Base-by-base conservation (phyloP, 2,797 vertebrate genomes). In the Anableps anableps region DNA sequence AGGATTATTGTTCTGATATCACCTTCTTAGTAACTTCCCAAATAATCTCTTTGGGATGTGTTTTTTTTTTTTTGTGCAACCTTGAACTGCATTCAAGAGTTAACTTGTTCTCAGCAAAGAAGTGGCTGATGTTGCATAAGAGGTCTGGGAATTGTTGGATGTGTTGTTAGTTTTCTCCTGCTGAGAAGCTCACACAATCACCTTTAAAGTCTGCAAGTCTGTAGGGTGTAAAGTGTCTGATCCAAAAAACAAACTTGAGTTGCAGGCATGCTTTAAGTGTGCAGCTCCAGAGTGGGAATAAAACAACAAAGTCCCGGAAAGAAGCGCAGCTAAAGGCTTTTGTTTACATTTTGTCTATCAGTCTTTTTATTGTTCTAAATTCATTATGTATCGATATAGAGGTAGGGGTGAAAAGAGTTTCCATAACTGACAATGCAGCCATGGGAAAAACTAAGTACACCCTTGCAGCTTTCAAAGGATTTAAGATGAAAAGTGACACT, bases 161-260 rank as follows among this genome's bases (percentile, higher is more conserved):
- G 66, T 80, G 85, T 81, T 77, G 60, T 64, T 80, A 13, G 51
- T 78, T 80, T 80, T 51, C 64, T 76, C 45, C 53, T 78, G 75
- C 80, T 76, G 68, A 38, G 47, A 79, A 80, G 74, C 68, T 79
- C 21, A 81, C 55, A 51, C 53, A 45, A 53, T 36, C n/a, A 29
- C 60, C 43, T 74, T 74, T 72, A 51, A 76, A n/a, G 53, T 72
- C 76, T 72, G 36, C 47, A 36, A 38, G 58, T 73, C 76, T 74
- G 47, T 34, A 47, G 51, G 7, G 66, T 77, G 26, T 1, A 6
- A 14, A 43, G n/a, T 43, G 16, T 34, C 55, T 87, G 64, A 71
- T 66, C 51, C 70, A 75, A 38, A 77, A 45, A 41, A 50, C 55
- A 74, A 47, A 70, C 36, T n/a, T 5, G 23, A 70, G 66, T 26